Evolutionary conservation across 1,140 invertebrate genomes (phyloP), one percentile per base, ranked within the genome.

Genomic region (Epicauta chinensis): DNA sequence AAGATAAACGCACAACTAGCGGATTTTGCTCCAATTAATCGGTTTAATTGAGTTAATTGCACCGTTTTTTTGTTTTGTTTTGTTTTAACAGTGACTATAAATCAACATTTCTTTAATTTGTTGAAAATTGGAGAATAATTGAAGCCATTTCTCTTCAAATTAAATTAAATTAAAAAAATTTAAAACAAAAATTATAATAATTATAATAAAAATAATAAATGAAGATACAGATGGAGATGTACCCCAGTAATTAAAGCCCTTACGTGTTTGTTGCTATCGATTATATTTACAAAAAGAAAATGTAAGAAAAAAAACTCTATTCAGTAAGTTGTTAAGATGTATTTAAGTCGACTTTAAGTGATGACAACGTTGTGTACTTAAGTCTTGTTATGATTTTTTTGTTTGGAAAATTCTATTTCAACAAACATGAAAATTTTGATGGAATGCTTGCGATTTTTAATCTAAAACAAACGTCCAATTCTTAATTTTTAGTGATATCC

Each of bases 241-340:
- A n/a, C n/a, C n/a, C n/a, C n/a, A n/a, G n/a, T n/a, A n/a, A n/a
- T n/a, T 23, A 23, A 23, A 12, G 23, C 23, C 41, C 16, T 16
- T 13, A 34, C 34, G 14, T 47, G 45, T 47, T 47, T 31, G 34
- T 47, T 47, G 45, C 45, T 47, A 47, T 23, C n/a, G n/a, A 46
- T 36, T 46, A 46, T 46, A 46, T 46, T 46, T 35, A 46, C 34
- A 44, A n/a, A n/a, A n/a, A n/a, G 7, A 23, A 5, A 23, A 23
- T 23, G 4, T 5, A 23, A 5, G 23, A 29, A 38, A 34, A 47
- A 16, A 37, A 41, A 7, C 39, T 36, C 16, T 49, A 49, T 49
- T 49, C 37, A 17, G 36, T 49, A 49, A 49, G 46, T 49, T 49
- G 46, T 49, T 49, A 49, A 49, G 37, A 37, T 39, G 37, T 49